Evolutionary conservation across 2,797 vertebrate species (phyloP), one percentile per base, ranked within the genome.

Genomic region (Centropyge bicolor): DNA sequence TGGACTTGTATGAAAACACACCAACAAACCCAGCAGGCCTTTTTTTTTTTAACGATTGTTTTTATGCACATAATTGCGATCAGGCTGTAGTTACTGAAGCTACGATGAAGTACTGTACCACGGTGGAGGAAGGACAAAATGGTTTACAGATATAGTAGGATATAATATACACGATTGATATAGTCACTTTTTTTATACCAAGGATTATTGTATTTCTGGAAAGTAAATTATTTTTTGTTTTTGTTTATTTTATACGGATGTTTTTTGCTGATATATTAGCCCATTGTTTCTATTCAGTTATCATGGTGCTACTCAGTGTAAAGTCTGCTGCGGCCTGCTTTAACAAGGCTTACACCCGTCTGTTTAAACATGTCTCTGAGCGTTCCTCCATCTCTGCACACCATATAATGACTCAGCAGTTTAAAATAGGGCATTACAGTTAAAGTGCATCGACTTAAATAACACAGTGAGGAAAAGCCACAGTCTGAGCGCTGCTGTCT

Each of bases 361-460:
- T 62, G 31, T 77, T 83, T 70, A 20, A 76, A 76, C 7, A 22
- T 59, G 51, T 72, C 69, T 81, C 43, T 67, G 36, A 76, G 65
- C 57, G 7, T 79, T 74, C 78, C 76, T 84, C 62, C 22, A 48
- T 74, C 62, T 77, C 63, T 59, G 27, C 57, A 22, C 80, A 76
- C 72, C 35, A 72, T 67, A 57, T 64, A 61, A 70, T 91, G 89
- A 91, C 72, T 93, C 86, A 77, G 86, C 87, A 89, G 74, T 90
- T 92, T 81, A 86, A 92, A 94, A 90, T 78, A 87, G 85, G 85
- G 81, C 86, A 93, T 93, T 93, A 88, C 83, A 64, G 78, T 74
- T 79, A 80, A 70, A 70, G 77, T n/a, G 60, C 36, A 20, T 74
- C 45, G 70, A 75, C 83, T 79, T 78, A 78, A 90, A 91, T 92